Percentiles rank a stretch among this genome's conserved stretches.
These are phyloP conservation scores for Centropus bengalensis DNA, from an alignment of 2,113 vertebrate species.

Conservation along the genomic window DNA sequence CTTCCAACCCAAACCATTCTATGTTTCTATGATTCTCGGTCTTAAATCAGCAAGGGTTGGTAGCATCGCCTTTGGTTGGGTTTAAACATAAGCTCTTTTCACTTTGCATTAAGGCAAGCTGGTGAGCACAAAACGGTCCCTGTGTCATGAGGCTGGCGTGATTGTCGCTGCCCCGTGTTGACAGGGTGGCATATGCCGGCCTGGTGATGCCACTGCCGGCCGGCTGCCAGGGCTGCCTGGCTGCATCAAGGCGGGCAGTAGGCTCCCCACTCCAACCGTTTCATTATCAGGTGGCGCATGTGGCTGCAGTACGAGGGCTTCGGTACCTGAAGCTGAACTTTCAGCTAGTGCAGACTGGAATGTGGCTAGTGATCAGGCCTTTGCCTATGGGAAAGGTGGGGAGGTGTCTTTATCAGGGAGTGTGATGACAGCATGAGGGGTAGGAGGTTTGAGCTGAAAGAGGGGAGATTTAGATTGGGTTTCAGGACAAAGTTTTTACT, in stretches of 20 bases:
- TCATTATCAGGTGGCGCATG: fast-evolving
- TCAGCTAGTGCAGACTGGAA: fast-evolving
- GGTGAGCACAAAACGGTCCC: background rate
- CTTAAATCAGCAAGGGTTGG: background rate
- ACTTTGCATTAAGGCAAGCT: background rate
- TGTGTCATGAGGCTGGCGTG: background rate
- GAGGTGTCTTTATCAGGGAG: too few species aligned
- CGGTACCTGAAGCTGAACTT: fast-evolving
- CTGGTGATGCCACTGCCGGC: background rate
- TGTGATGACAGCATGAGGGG: too few species aligned
- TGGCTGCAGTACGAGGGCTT: background rate
- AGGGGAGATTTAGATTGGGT: too few species aligned
- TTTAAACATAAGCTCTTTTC: background rate
- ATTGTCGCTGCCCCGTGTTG: background rate
- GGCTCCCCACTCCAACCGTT: background rate
- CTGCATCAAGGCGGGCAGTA: background rate
- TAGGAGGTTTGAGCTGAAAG: too few species aligned
- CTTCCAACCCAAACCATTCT: too few species aligned
- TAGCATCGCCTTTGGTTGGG: background rate
- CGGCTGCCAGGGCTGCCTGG: background rate
- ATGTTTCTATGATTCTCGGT: background rate
- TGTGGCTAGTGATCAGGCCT: fast-evolving
- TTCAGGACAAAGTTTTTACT: too few species aligned
- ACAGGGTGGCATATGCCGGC: background rate
- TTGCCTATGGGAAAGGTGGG: too few species aligned